Evolutionary conservation across 2,888 invertebrate genomes (phyloP).

Genomic region (Reticulitermes lucifugus): DNA sequence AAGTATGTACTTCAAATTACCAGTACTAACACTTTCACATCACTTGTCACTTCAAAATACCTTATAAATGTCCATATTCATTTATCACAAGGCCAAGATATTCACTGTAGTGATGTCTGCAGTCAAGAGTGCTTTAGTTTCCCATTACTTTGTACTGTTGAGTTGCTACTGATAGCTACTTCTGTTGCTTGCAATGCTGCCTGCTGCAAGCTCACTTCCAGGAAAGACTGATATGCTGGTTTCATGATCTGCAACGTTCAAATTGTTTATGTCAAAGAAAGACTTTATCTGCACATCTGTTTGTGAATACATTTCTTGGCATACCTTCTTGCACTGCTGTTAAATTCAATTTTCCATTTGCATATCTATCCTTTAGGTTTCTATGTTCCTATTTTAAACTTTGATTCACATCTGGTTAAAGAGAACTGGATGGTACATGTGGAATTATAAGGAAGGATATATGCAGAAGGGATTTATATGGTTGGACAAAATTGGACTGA

Average conservation of each 20-base stretch:
- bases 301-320: neutral
- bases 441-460: conserved; percentile 4
- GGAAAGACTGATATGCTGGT: conserved; percentile 82
- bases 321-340: conserved; percentile 6
- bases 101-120: neutral
- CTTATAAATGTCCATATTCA: conserved; percentile 16
- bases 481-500: neutral
- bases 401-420: neutral
- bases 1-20: conserved; percentile 12
- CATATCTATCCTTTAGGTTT: neutral
- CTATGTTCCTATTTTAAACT: neutral
- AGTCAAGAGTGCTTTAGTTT: conserved; percentile 48
- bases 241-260: conserved; percentile 76
- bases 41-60: conserved; percentile 15
- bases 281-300: neutral
- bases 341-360: neutral
- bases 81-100: conserved; percentile 18
- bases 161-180: conserved; percentile 51
- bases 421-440: neutral
- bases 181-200: conserved; percentile 83
- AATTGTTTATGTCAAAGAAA: neutral
- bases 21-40: neutral
- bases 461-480: neutral
- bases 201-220: conserved; percentile 86
- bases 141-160: conserved; percentile 43